These are phyloP conservation scores for Syrista parreyssii DNA, from an alignment of 2,888 invertebrate genomes.

Conservation along the genomic window DNA sequence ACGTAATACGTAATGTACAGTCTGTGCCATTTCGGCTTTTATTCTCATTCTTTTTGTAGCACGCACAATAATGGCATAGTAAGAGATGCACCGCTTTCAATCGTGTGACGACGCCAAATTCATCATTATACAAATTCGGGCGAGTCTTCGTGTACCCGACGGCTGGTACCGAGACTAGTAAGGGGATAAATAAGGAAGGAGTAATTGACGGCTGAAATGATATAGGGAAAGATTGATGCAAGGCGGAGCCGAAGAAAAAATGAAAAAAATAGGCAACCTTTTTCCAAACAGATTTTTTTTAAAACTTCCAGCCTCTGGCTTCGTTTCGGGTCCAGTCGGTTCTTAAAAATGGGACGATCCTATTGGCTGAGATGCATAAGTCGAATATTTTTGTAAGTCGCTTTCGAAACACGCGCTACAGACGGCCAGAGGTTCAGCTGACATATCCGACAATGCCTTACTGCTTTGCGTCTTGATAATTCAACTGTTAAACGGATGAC, in stretches of 20 bases:
- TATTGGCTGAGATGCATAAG: background rate
- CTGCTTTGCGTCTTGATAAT: constrained; percentile 57
- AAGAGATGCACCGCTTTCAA: constrained; percentile 31
- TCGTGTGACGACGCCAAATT: background rate
- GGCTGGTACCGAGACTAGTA: background rate
- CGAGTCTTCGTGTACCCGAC: background rate
- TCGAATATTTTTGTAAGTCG: constrained; percentile 28
- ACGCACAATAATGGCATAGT: constrained; percentile 30
- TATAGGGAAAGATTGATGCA: background rate
- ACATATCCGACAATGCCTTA: constrained; percentile 66
- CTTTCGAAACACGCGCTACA: constrained; percentile 56
- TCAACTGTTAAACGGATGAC: background rate
- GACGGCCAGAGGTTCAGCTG: constrained; percentile 60
- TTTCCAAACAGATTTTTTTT: constrained; percentile 3
- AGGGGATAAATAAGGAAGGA: background rate
- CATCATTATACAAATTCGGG: background rate
- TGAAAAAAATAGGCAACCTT: background rate
- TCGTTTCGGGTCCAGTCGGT: background rate
- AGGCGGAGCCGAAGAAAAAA: background rate
- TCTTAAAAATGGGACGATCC: background rate
- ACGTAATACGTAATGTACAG: constrained; percentile 2
- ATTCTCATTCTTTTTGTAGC: constrained; percentile 20
- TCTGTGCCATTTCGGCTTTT: background rate
- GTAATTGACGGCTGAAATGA: background rate
- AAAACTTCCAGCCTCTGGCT: background rate